Evolutionary conservation across 2,888 invertebrate genomes (phyloP), one percentile per base, ranked within the genome.

Genomic region (Unio pictorum): DNA sequence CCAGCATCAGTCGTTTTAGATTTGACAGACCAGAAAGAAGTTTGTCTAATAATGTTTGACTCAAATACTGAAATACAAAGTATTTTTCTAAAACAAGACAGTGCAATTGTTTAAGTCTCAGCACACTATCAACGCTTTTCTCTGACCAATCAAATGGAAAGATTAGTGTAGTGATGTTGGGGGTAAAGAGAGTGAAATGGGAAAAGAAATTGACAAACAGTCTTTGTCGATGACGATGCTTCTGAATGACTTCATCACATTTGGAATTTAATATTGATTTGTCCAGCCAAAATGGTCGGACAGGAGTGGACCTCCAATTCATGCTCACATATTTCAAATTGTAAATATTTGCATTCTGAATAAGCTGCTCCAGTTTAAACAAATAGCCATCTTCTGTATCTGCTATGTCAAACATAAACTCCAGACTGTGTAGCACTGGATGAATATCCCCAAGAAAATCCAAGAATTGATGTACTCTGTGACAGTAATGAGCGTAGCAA

Each of bases 81-180:
- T 87, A 86, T 71, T 87, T 87, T 71, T 86, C 87, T 56, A 89
- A 77, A 18, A 86, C 87, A 17, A 89, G 78, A 65, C 79, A 84
- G 15, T 78, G 78, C 61, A 89, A 69, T 66, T 78, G 79, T 68
- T 80, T 80, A 62, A 89, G 79, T 17, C 85, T 75, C n/a, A 80
- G 75, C 45, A 89, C 72, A 70, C 81, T 82, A 59, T 83, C 71
- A 6, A 89, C 81, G 34, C 87, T 86, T 54, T 75, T 79, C n/a
- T 81, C 81, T 4, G 86, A 84, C 89, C 89, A 89, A 72, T 88
- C 88, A 79, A 89, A 89, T 20, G 89, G 89, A 71, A 89, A 71
- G 54, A 87, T 80, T 18, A 89, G 79, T 17, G 86, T 83, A 61
- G 78, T 79, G 18, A 89, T 59, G 67, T 84, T 85, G 7, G 86